Percentiles rank a stretch among this genome's conserved stretches.
Conservation (phyloP, 2,113 vertebrate genomes). For the Narcine bancroftii region DNA sequence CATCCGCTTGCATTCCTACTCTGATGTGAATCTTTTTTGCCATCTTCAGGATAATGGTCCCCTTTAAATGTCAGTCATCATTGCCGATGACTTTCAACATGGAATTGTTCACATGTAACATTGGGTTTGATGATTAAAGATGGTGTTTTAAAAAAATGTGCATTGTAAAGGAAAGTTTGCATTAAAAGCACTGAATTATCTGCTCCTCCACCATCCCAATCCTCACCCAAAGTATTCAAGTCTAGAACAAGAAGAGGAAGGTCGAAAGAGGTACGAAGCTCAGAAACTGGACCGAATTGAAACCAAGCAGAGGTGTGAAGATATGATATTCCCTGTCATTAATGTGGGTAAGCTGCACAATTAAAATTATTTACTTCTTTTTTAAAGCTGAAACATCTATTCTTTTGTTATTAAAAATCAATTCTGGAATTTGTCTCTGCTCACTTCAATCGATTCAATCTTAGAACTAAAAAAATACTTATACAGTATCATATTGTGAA, state of each 20-base stretch:
- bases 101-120: not conserved
- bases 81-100: not conserved
- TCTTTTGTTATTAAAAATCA: not conserved
- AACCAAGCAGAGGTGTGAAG: constrained; percentile 69
- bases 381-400: not conserved
- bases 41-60: not conserved
- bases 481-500: too few relatives aligned
- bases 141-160: not conserved
- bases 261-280: constrained; percentile 77
- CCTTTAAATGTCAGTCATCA: not conserved
- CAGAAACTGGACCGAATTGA: constrained; percentile 79
- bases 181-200: not conserved
- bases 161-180: not conserved
- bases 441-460: too few relatives aligned
- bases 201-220: not conserved
- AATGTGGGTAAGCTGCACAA: constrained; percentile 64
- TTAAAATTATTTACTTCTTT: not conserved
- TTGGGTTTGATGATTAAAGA: not conserved
- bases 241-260: constrained; percentile 72
- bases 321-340: constrained; percentile 53
- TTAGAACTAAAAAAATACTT: too few relatives aligned
- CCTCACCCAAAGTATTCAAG: constrained; percentile 57
- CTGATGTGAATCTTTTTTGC: not conserved
- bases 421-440: too few relatives aligned
- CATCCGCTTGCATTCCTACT: not conserved